Conservation (phyloP, 2,113 vertebrate genomes). For the Pseudopodoces humilis region DNA sequence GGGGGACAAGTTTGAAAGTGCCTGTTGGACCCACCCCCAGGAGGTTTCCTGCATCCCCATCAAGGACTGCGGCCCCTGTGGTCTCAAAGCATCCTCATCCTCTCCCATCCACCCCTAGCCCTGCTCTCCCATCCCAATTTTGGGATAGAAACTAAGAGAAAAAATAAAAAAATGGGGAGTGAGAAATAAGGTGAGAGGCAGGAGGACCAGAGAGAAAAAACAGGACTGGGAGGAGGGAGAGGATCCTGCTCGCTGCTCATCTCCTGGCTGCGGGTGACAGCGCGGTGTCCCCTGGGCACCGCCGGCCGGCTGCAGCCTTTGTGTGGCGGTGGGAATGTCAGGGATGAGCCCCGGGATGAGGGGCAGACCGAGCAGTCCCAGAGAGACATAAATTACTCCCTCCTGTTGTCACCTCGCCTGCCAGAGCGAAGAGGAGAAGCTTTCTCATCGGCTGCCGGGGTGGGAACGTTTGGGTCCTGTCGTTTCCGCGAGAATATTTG, state of each 20-base stretch:
- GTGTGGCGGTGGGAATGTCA: constrained; percentile 5
- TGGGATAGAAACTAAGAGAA: not conserved
- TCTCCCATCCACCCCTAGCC: not conserved
- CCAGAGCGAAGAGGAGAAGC: not conserved
- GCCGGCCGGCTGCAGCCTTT: not conserved
- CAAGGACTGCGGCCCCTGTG: not conserved
- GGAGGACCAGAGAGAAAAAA: not conserved
- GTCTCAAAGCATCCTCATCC: not conserved
- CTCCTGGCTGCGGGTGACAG: not conserved
- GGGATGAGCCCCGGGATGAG: not conserved
- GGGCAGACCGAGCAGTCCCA: not conserved
- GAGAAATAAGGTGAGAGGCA: not conserved
- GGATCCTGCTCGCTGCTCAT: not conserved
- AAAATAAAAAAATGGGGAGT: accelerated
- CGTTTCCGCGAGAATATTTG: not conserved
- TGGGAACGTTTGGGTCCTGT: constrained; percentile 43
- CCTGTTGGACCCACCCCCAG: not conserved
- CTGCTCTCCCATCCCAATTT: not conserved
- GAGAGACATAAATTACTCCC: constrained; percentile 43
- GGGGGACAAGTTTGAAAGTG: not conserved
- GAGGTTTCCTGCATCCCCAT: not conserved
- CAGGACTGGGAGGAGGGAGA: not conserved
- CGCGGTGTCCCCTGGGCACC: not conserved
- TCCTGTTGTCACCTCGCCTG: not conserved
- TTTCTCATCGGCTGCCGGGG: constrained; percentile 10